Evolutionary conservation across 2,113 vertebrate species (phyloP), one percentile per base, ranked within the genome.

Genomic region (Cyanoderma ruficeps): DNA sequence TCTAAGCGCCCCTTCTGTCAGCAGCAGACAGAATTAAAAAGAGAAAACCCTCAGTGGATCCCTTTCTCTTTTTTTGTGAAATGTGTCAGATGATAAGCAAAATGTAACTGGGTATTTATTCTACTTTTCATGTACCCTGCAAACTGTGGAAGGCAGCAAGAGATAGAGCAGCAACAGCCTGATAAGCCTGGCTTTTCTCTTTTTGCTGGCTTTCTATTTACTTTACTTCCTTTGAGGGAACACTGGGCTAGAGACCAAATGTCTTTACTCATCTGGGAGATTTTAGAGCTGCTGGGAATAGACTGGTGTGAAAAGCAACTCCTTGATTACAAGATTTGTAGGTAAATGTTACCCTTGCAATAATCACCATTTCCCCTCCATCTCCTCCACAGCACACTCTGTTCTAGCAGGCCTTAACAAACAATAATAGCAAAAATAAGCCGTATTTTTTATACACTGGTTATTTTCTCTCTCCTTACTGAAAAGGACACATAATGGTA

Each of bases 401-500:
- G 90, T 96, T 93, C 93, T 83, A 75, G 53, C 75, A 78, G 44
- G 37, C 64, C 60, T 71, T 95, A 86, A 88, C 81, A 90, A 95
- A 96, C 75, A 96, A 92, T 90, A 90, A 90, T 83, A 92, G 90
- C 71, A 86, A 95, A 95, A 94, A 89, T 94, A 95, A 95, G 68
- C 56, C 7, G 0, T 90, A 41, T 28, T 61, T 61, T 41, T 94
- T 96, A 93, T 70, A 77, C 57, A 74, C 63, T 50, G 56, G 69
- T 94, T 95, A 83, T 95, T 94, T 93, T 85, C 76, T 86, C 59
- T 86, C 75, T 90, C 41, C 72, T 74, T 78, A 59, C 88, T 94
- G 92, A 93, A 95, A 94, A 93, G 93, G 89, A 95, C 76, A 86
- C 90, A 95, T 94, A 96, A 93, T 96, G 82, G 92, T 95, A 96